phyloP scores from a whole-genome alignment of 2,888 invertebrate genomes.

The Hedychridium roseum region DNA sequence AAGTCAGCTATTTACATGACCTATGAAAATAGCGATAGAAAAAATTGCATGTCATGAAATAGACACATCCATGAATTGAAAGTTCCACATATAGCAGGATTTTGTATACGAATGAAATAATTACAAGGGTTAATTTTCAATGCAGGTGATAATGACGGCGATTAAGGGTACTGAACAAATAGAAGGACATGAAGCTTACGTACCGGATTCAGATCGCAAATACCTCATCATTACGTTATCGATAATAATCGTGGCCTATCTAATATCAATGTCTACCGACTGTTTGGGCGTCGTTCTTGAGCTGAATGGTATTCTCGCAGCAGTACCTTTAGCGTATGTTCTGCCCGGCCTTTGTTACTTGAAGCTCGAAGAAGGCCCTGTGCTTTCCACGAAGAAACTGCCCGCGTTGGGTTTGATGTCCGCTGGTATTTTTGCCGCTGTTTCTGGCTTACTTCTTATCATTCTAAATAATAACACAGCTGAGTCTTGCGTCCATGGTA shows the following conservation, averaged over 20 bases:
- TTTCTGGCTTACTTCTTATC: conserved; percentile 70
- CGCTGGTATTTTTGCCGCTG: conserved; percentile 73
- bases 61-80: too few species aligned
- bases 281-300: conserved; percentile 85
- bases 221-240: conserved; percentile 72
- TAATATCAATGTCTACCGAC: conserved; percentile 82
- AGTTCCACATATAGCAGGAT: too few species aligned
- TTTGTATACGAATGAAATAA: background rate
- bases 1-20: too few species aligned
- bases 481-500: conserved; percentile 72
- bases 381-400: conserved; percentile 73
- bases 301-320: conserved; percentile 82
- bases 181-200: conserved; percentile 59
- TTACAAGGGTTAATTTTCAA: background rate
- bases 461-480: conserved; percentile 64
- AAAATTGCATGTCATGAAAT: too few species aligned
- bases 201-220: conserved; percentile 65
- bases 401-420: conserved; percentile 75
- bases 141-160: conserved; percentile 58
- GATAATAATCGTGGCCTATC: conserved; percentile 74
- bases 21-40: too few species aligned
- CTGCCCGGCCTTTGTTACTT: conserved; percentile 82
- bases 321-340: conserved; percentile 83
- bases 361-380: conserved; percentile 75
- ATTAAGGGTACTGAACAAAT: conserved; percentile 56